Evolutionary conservation across 2,888 invertebrate genomes (phyloP).

Genomic region (Trichacis sp.): DNA sequence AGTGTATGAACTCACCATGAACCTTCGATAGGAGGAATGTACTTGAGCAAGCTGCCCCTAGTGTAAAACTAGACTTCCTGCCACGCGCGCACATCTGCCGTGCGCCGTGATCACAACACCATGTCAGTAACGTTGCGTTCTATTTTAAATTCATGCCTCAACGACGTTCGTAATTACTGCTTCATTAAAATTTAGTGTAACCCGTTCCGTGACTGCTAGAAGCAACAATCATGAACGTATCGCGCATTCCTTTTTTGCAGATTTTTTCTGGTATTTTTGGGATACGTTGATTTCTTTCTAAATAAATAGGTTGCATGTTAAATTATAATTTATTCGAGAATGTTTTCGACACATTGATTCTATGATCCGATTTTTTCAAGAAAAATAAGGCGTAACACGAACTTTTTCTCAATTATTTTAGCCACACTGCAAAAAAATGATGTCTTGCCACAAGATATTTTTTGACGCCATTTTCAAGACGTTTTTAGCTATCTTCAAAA

Average conservation of each 20-base stretch:
- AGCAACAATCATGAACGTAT: neutral
- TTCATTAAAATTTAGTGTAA: constrained; percentile 13
- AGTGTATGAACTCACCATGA: neutral
- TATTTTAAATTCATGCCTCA: constrained; percentile 40
- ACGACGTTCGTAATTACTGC: constrained; percentile 38
- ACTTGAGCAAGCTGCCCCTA: constrained; percentile 57
- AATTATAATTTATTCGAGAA: too few species aligned
- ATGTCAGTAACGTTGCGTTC: constrained; percentile 31
- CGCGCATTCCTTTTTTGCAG: neutral
- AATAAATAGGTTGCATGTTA: too few species aligned
- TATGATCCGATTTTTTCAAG: too few species aligned
- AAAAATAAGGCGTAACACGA: too few species aligned
- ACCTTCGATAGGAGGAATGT: constrained; percentile 39
- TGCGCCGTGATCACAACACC: constrained; percentile 22
- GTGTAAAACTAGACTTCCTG: constrained; percentile 63
- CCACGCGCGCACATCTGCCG: constrained; percentile 62
- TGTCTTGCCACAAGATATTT: too few species aligned
- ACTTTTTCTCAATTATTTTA: too few species aligned
- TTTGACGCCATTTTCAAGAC: too few species aligned
- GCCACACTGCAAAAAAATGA: too few species aligned
- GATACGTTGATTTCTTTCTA: too few species aligned
- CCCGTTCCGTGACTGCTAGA: constrained; percentile 8
- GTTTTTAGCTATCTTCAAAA: too few species aligned
- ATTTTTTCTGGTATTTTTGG: too few species aligned
- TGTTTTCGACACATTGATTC: too few species aligned